Evolutionary conservation across 2,113 vertebrate species (phyloP).

Genomic region (Cyanoliseus patagonus): DNA sequence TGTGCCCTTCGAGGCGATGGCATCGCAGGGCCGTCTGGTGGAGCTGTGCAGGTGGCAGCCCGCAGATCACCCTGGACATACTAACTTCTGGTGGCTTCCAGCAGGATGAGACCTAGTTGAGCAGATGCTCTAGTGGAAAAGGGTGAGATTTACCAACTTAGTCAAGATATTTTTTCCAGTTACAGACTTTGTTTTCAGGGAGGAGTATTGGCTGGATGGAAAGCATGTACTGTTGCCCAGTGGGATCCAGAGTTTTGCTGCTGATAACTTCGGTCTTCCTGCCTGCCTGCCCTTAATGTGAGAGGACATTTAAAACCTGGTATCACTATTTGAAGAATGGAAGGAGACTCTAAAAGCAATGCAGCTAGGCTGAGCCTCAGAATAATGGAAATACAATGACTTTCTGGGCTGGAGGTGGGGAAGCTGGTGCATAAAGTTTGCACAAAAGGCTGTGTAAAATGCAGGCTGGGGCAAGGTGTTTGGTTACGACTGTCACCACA

Average conservation of each 20-base stretch:
- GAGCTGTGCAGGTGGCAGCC: neutral
- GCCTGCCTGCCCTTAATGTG: neutral
- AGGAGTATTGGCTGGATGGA: neutral
- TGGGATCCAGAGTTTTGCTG: neutral
- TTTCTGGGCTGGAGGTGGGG: neutral
- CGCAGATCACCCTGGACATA: rapidly evolving
- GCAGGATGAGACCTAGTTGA: neutral
- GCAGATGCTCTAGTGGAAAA: neutral
- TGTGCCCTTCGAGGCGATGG: rapidly evolving
- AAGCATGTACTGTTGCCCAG: neutral
- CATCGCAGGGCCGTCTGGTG: rapidly evolving
- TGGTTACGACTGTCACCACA: neutral
- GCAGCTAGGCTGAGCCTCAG: neutral
- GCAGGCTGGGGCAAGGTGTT: neutral
- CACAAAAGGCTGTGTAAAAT: neutral
- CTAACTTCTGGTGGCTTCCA: neutral
- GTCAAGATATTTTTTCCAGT: neutral
- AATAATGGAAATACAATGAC: neutral
- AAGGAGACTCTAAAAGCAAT: neutral
- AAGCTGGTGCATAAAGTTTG: neutral
- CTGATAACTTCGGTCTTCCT: neutral
- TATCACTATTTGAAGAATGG: neutral
- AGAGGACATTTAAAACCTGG: neutral
- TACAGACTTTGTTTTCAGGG: neutral
- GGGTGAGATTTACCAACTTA: neutral